phyloP scores from a whole-genome alignment of 2,888 invertebrate genomes.

The Sycophila texana region DNA sequence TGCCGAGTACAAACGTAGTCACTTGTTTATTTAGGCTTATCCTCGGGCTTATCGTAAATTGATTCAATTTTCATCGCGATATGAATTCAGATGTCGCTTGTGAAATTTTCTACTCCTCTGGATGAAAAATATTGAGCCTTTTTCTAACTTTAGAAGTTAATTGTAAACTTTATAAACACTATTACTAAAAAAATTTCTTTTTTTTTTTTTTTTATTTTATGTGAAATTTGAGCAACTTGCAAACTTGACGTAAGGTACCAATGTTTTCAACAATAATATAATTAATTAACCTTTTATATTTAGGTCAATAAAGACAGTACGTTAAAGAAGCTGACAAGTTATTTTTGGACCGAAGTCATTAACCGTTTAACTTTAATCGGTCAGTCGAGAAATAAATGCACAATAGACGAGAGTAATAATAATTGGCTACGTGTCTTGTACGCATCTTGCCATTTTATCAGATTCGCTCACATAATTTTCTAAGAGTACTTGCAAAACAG shows the following conservation, averaged over 20 bases:
- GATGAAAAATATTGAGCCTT: too few species aligned
- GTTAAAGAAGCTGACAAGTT: not conserved
- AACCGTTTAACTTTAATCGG: not conserved
- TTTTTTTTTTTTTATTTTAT: too few species aligned
- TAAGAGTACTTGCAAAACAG: too few species aligned
- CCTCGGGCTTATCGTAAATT: conserved; percentile 1
- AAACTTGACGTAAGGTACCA: not conserved
- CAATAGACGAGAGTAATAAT: not conserved
- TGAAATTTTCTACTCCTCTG: not conserved
- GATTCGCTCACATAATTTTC: too few species aligned
- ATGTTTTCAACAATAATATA: not conserved
- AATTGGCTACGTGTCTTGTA: not conserved
- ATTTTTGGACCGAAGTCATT: not conserved
- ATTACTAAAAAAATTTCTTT: too few species aligned
- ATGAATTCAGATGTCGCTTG: not conserved
- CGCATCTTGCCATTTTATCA: not conserved
- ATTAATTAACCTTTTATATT: not conserved
- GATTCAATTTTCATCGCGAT: not conserved
- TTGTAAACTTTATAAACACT: too few species aligned
- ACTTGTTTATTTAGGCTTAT: not conserved
- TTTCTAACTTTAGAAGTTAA: too few species aligned
- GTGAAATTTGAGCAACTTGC: too few species aligned
- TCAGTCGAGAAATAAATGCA: not conserved
- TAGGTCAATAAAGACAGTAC: not conserved
- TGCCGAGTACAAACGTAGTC: not conserved